Percentiles rank a stretch among this genome's conserved stretches.
These are phyloP conservation scores for Diplolepis rosae DNA, from an alignment of 2,888 invertebrate species.

Conservation along the genomic window DNA sequence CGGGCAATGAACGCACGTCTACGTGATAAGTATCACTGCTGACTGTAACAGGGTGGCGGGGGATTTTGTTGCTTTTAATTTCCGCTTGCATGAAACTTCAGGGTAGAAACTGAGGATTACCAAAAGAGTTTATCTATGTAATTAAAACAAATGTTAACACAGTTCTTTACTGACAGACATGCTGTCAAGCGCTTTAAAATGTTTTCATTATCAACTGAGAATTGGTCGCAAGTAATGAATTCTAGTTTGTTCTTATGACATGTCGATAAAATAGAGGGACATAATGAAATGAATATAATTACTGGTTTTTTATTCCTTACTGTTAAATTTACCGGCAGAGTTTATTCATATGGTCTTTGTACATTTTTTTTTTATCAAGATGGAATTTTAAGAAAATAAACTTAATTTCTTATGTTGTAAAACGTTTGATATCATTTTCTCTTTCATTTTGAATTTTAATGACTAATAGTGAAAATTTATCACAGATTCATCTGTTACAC, in stretches of 20 bases:
- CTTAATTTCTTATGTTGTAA: too few species aligned
- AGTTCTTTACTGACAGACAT: neutral
- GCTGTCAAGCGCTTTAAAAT: neutral
- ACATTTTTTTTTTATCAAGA: too few species aligned
- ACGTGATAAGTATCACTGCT: neutral
- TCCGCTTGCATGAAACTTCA: neutral
- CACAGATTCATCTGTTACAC: too few species aligned
- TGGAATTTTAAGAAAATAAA: too few species aligned
- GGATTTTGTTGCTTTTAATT: conserved; percentile 8
- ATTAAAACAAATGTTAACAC: neutral
- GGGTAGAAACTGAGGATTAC: neutral
- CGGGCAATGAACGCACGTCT: conserved; percentile 40
- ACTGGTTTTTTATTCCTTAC: neutral
- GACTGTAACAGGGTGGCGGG: neutral
- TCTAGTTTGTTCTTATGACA: too few species aligned
- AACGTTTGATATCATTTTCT: too few species aligned
- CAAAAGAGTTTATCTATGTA: neutral
- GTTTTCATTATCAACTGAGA: neutral
- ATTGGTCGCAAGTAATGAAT: neutral
- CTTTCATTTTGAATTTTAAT: too few species aligned
- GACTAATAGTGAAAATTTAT: too few species aligned
- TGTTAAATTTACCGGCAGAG: neutral
- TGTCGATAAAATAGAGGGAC: neutral
- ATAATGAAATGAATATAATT: neutral
- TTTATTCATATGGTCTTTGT: too few species aligned